These are phyloP conservation scores for Ptilorrhoa leucosticta DNA, from an alignment of 2,113 vertebrate genomes.

Conservation along the genomic window DNA sequence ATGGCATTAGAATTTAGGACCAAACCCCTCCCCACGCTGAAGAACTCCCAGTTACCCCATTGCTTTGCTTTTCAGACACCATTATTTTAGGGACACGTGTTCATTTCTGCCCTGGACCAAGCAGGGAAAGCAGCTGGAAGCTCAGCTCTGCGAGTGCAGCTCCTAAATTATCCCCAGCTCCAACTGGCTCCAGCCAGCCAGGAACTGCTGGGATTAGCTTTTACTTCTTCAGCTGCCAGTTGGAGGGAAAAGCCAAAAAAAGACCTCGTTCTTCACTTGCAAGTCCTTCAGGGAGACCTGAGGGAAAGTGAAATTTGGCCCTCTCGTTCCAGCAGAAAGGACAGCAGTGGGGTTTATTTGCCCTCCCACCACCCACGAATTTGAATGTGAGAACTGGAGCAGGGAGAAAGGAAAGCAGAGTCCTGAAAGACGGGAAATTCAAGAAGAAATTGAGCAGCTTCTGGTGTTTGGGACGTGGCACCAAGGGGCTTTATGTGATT, in stretches of 20 bases:
- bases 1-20: neutral
- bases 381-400: neutral
- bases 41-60: neutral
- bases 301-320: neutral
- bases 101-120: neutral
- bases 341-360: neutral
- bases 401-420: neutral
- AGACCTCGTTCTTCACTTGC: neutral
- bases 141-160: neutral
- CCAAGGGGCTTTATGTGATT: neutral
- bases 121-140: neutral
- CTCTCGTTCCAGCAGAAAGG: neutral
- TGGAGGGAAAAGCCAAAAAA: neutral
- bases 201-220: neutral
- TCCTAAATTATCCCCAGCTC: neutral
- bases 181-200: neutral
- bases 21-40: fast-evolving
- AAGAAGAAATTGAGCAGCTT: neutral
- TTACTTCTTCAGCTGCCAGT: neutral
- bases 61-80: neutral
- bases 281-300: neutral
- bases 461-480: neutral
- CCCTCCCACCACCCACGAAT: neutral
- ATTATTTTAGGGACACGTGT: neutral
- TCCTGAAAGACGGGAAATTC: neutral